phyloP scores from a whole-genome alignment of 2,113 vertebrate genomes.

The Ancistrus triradiatus region DNA sequence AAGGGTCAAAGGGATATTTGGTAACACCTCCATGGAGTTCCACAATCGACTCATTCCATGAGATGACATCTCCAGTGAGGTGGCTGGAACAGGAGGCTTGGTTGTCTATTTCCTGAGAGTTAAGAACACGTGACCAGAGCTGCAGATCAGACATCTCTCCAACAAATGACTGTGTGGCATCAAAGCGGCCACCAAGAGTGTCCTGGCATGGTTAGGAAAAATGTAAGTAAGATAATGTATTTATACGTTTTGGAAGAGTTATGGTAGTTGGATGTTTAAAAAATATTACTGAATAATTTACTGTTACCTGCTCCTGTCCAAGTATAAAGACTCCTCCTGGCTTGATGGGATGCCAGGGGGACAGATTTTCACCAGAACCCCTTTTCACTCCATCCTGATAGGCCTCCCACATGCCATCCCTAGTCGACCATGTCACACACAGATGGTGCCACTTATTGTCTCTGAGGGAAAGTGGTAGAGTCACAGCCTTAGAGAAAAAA shows the following conservation, averaged over 20 bases:
- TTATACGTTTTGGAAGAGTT: too few relatives aligned
- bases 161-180: conserved; percentile 75
- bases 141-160: conserved; percentile 75
- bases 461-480: conserved; percentile 66
- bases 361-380: conserved; percentile 74
- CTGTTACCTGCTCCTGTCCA: conserved; percentile 76
- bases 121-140: conserved; percentile 75
- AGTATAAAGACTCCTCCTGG: conserved; percentile 74
- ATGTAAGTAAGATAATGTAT: background rate
- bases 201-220: conserved; percentile 61
- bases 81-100: conserved; percentile 67
- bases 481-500: conserved; percentile 59
- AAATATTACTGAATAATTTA: background rate
- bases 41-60: conserved; percentile 67
- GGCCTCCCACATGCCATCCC: conserved; percentile 72
- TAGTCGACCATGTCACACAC: conserved; percentile 75
- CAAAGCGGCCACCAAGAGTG: conserved; percentile 71
- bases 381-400: conserved; percentile 75
- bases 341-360: conserved; percentile 74
- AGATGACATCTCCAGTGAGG: conserved; percentile 67
- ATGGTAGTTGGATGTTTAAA: too few relatives aligned
- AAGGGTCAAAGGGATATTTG: conserved; percentile 70
- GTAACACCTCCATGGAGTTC: conserved; percentile 74
- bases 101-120: conserved; percentile 64
- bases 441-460: conserved; percentile 79